Base-by-base conservation (phyloP, 2,113 vertebrate species). In the Dascyllus trimaculatus region DNA sequence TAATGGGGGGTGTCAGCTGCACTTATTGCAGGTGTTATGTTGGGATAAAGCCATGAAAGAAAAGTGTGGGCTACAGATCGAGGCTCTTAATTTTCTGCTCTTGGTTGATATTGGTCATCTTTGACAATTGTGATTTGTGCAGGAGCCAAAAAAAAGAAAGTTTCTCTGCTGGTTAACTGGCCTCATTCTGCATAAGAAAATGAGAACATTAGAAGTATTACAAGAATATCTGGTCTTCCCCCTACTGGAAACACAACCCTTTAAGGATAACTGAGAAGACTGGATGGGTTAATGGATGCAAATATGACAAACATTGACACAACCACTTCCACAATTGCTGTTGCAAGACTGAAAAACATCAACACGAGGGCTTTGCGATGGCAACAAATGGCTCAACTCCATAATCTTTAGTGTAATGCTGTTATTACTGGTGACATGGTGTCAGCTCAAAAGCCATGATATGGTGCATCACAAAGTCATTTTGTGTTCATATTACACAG, bases 381-480 rank as follows among this genome's bases (percentile, higher is more conserved):
- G 62, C 59, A 81, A 80, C 65, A 84, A 85, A 75, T 72, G 62
- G 61, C 75, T 85, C 62, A 76, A 84, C 60, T 60, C 46, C 38
- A 51, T 85, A 89, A 90, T 88, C 87, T 82, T 80, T 38, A 65
- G 51, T 80, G 85, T 89, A 93, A 92, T 91, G 78, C 87, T 73
- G 82, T 92, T 87, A 83, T 92, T 87, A 85, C 80, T 82, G 71
- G 70, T 85, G 86, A 92, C 85, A 87, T 59, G 61, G 77, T 77
- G 85, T 90, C 87, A 85, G 85, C 89, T 90, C 79, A 85, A 82
- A 84, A 85, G 82, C 88, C 85, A 78, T 86, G 89, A 93, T 92
- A 86, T 38, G 56, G 76, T 74, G 74, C 75, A 86, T 87, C 90
- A 85, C 73, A 85, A 58, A 87, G 85, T 89, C 85, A 91, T 85